These are phyloP conservation scores for Xanthia icteritia DNA, from an alignment of 2,888 invertebrate genomes.

Conservation along the genomic window DNA sequence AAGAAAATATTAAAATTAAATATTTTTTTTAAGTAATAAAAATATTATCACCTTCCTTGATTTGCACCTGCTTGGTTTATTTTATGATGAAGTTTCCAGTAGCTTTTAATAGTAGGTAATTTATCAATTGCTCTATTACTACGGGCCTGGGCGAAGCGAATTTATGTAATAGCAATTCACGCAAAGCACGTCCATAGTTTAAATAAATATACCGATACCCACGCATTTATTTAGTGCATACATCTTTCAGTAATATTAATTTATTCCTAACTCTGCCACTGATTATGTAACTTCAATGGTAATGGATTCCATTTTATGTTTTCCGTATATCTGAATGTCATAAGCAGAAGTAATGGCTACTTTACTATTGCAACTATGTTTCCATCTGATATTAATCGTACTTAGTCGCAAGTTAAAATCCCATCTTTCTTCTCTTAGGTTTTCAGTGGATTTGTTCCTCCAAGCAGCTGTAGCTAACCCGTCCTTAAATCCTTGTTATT, in stretches of 20 bases:
- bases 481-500: neutral
- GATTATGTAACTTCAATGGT: constrained; percentile 31
- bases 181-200: no score
- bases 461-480: neutral
- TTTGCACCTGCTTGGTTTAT: neutral
- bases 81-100: constrained; percentile 11
- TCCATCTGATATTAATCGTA: neutral
- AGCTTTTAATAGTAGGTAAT: neutral
- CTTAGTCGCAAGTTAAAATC: no score
- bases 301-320: constrained; percentile 39
- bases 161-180: constrained; percentile 44
- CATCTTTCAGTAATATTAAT: no score
- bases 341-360: constrained; percentile 16
- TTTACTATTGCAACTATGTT: neutral
- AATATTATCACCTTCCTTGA: neutral
- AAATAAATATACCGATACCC: no score
- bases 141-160: neutral
- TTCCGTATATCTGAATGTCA: constrained; percentile 31
- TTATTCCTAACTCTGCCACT: constrained; percentile 3
- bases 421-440: neutral
- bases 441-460: neutral
- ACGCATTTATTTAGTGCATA: no score
- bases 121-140: constrained; percentile 12
- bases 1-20: neutral
- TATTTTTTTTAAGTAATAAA: no score